phyloP scores from a whole-genome alignment of 2,113 vertebrate genomes.

The Epinephelus fuscoguttatus region DNA sequence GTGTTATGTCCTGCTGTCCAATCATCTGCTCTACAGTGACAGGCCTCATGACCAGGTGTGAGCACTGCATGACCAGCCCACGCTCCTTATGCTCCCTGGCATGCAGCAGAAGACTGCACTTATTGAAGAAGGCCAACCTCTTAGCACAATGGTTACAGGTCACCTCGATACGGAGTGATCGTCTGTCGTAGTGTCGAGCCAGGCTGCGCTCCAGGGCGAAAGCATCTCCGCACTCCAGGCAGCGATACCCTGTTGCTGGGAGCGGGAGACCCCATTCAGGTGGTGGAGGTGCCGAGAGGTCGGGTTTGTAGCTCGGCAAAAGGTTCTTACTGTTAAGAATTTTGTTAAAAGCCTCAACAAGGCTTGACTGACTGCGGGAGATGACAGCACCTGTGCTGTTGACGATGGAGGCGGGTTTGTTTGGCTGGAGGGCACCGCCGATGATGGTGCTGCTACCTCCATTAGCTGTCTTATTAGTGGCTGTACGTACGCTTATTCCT shows the following conservation, averaged over 20 bases:
- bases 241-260: conserved; percentile 91
- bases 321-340: conserved; percentile 98
- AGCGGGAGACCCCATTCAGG: conserved; percentile 89
- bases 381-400: conserved; percentile 90
- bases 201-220: conserved; percentile 96
- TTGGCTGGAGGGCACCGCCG: conserved; percentile 77
- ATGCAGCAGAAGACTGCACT: conserved; percentile 96
- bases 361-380: conserved; percentile 93
- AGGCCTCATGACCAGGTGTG: conserved; percentile 95
- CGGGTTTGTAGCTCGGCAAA: conserved; percentile 93
- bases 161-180: conserved; percentile 96
- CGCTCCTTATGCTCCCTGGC: conserved; percentile 98
- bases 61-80: conserved; percentile 98
- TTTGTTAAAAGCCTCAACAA: conserved; percentile 97
- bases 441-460: conserved; percentile 66
- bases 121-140: conserved; percentile 97
- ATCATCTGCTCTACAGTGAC: conserved; percentile 98
- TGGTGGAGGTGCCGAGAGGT: conserved; percentile 87
- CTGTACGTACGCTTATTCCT: conserved; percentile 74
- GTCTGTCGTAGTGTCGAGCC: conserved; percentile 94
- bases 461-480: conserved; percentile 87
- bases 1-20: conserved; percentile 92
- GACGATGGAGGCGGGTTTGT: conserved; percentile 83
- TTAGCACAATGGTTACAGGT: conserved; percentile 98
- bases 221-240: conserved; percentile 95